These are phyloP conservation scores for Tupiocoris notatus DNA, from an alignment of 2,888 invertebrate genomes.

Conservation along the genomic window DNA sequence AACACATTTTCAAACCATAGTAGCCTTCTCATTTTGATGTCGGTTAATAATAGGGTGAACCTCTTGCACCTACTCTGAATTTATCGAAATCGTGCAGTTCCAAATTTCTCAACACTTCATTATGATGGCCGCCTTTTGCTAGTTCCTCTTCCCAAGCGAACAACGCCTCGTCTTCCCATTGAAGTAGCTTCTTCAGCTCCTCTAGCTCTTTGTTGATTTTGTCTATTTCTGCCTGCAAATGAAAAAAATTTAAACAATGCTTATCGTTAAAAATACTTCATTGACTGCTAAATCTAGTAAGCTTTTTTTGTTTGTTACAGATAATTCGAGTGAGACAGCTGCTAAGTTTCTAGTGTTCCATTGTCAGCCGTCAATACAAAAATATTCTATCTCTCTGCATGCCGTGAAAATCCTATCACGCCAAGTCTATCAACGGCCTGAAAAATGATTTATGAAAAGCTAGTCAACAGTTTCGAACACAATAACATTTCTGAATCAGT, in stretches of 20 bases:
- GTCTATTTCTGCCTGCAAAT: constrained; percentile 47
- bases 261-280: too few relatives aligned
- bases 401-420: too few relatives aligned
- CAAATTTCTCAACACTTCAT: constrained; percentile 68
- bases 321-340: too few relatives aligned
- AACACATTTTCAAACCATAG: neutral
- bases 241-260: too few relatives aligned
- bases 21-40: neutral
- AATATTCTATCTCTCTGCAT: too few relatives aligned
- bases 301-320: too few relatives aligned
- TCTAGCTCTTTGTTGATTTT: constrained; percentile 62
- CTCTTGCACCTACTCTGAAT: constrained; percentile 61
- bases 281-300: too few relatives aligned
- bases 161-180: constrained; percentile 67
- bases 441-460: constrained; percentile 22
- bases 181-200: constrained; percentile 64
- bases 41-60: too few relatives aligned
- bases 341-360: too few relatives aligned
- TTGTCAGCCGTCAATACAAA: too few relatives aligned
- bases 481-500: neutral
- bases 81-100: constrained; percentile 68
- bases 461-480: constrained; percentile 4
- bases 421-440: neutral
- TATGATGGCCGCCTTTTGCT: constrained; percentile 63
- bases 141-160: constrained; percentile 71